These are phyloP conservation scores for Bagarius yarrelli DNA, from an alignment of 2,113 vertebrate genomes.

Conservation along the genomic window DNA sequence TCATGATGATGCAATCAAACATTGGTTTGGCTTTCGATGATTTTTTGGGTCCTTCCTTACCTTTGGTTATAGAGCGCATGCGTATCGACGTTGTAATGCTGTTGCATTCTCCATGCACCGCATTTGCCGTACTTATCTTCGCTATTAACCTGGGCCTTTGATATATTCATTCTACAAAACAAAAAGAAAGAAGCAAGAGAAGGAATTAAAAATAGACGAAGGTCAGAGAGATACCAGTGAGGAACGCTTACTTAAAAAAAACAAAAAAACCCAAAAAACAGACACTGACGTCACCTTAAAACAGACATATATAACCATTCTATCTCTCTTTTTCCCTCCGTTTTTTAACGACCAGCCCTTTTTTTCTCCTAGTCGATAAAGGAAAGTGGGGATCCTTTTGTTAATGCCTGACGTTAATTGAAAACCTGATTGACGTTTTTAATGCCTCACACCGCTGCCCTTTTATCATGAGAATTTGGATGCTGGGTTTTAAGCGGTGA, in stretches of 20 bases:
- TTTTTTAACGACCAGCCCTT: constrained; percentile 37
- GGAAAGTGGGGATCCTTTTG: constrained; percentile 34
- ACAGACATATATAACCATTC: constrained; percentile 33
- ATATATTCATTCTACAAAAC: constrained; percentile 78
- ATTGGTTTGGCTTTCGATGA: constrained; percentile 23
- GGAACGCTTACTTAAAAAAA: constrained; percentile 46
- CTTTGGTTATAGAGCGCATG: constrained; percentile 74
- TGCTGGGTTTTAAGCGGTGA: background rate
- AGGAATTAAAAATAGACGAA: constrained; percentile 48
- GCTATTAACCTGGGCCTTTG: constrained; percentile 79
- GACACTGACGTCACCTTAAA: constrained; percentile 43
- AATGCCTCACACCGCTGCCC: constrained; percentile 40
- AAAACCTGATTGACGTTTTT: constrained; percentile 47
- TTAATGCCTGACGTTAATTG: constrained; percentile 39
- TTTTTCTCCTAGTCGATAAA: constrained; percentile 9
- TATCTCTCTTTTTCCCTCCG: constrained; percentile 21
- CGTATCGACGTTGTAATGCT: constrained; percentile 77
- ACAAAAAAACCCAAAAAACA: constrained; percentile 33
- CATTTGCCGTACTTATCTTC: constrained; percentile 77
- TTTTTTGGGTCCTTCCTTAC: constrained; percentile 55
- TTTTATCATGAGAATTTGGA: constrained; percentile 37
- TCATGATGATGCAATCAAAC: constrained; percentile 32
- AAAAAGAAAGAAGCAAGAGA: constrained; percentile 53
- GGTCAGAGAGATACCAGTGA: constrained; percentile 49
- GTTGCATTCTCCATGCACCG: constrained; percentile 79